Evolutionary conservation across 1,140 invertebrate species (phyloP).

Genomic region (Bombus superbus): DNA sequence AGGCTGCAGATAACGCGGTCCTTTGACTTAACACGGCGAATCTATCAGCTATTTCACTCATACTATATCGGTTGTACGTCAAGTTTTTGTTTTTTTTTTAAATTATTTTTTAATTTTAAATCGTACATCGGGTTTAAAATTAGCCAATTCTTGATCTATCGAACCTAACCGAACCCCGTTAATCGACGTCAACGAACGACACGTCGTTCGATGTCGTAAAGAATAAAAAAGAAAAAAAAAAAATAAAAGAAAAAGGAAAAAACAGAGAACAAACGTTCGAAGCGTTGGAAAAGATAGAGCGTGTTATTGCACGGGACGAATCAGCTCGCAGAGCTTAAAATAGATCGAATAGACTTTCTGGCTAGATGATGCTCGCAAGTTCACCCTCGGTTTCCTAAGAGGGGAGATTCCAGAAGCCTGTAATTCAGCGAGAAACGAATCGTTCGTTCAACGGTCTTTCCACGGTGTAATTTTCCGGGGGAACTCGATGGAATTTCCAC

Average conservation of each 20-base stretch:
- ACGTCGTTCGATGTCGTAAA: accelerated
- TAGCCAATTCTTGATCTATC: no score
- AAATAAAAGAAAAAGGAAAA: background rate
- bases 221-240: background rate
- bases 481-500: background rate
- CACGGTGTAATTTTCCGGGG: background rate
- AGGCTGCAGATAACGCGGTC: no score
- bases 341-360: conserved; percentile 24
- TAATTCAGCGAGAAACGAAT: conserved; percentile 31
- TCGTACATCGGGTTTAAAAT: no score
- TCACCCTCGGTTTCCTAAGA: conserved; percentile 26
- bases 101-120: no score
- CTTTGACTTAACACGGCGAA: no score
- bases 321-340: conserved; percentile 9
- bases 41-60: no score
- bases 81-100: no score
- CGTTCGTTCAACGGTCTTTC: conserved; percentile 12
- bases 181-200: background rate
- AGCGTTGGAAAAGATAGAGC: background rate
- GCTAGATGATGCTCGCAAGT: conserved; percentile 9
- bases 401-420: conserved; percentile 41
- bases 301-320: background rate
- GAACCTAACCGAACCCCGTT: no score
- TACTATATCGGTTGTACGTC: no score
- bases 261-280: background rate